phyloP scores from a whole-genome alignment of 2,888 invertebrate genomes.

The Ochropleura leucogaster region DNA sequence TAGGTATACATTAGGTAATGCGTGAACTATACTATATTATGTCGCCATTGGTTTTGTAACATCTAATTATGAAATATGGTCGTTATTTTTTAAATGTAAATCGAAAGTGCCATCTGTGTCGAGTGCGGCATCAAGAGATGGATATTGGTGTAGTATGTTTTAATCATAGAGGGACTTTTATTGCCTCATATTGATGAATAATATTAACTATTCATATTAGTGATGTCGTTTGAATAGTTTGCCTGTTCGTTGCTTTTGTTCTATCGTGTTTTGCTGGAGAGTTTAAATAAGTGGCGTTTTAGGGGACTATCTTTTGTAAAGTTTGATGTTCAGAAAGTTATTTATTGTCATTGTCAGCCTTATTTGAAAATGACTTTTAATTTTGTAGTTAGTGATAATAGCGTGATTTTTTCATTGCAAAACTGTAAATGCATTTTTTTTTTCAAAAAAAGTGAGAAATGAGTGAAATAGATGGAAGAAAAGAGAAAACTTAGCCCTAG shows the following conservation, averaged over 20 bases:
- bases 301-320: too few relatives aligned
- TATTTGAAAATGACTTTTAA: too few relatives aligned
- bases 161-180: constrained; percentile 16
- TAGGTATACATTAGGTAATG: constrained; percentile 60
- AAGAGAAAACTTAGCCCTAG: too few relatives aligned
- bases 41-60: constrained; percentile 56
- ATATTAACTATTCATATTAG: constrained; percentile 1
- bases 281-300: too few relatives aligned
- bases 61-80: constrained; percentile 58
- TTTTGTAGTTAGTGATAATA: background rate
- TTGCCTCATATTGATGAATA: constrained; percentile 21
- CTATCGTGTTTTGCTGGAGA: too few relatives aligned
- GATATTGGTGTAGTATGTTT: constrained; percentile 26
- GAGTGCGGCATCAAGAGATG: constrained; percentile 30
- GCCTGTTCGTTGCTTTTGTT: background rate
- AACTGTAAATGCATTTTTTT: background rate
- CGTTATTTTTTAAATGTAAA: constrained; percentile 48
- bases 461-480: too few relatives aligned
- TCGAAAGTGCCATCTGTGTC: constrained; percentile 45
- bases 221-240: background rate
- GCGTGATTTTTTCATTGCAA: background rate
- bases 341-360: too few relatives aligned
- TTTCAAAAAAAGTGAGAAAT: too few relatives aligned
- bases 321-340: too few relatives aligned
- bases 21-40: constrained; percentile 46